Conservation (phyloP, 2,888 invertebrate genomes). For the Taenaris catops region DNA sequence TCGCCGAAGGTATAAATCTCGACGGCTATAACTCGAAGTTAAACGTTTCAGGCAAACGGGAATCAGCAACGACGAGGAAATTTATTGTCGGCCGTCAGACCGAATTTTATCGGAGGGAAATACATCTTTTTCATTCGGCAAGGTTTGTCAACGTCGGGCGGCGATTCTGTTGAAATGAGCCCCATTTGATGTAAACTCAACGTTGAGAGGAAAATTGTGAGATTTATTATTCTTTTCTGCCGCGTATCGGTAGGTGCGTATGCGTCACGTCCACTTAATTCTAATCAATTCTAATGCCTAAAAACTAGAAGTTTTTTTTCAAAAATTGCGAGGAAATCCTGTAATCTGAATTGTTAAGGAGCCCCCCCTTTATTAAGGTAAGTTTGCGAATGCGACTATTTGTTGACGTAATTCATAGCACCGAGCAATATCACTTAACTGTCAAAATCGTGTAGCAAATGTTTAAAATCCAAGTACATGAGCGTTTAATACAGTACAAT, state of each 20-base stretch:
- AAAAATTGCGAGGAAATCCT: too few species aligned
- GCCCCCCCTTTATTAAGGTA: too few species aligned
- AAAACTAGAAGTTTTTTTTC: too few species aligned
- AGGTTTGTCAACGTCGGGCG: constrained; percentile 66
- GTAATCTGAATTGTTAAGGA: too few species aligned
- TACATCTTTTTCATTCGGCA: constrained; percentile 65
- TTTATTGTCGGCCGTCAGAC: constrained; percentile 42
- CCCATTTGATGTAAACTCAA: constrained; percentile 61
- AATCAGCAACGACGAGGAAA: constrained; percentile 32
- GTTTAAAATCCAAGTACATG: too few species aligned
- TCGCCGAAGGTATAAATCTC: constrained; percentile 24
- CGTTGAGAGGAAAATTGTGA: constrained; percentile 29
- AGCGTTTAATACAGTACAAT: too few species aligned
- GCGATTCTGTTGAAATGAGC: constrained; percentile 57
- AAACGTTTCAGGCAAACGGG: constrained; percentile 28
- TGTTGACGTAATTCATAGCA: too few species aligned
- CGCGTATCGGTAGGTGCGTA: neutral
- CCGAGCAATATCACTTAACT: too few species aligned
- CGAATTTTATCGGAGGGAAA: constrained; percentile 68
- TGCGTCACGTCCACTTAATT: neutral
- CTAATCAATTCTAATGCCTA: too few species aligned
- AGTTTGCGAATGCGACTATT: too few species aligned
- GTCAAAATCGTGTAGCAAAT: too few species aligned
- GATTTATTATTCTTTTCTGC: constrained; percentile 22
- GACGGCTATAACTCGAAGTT: constrained; percentile 27